phyloP scores from a whole-genome alignment of 2,113 vertebrate species.

The Nannobrachium achirus region DNA sequence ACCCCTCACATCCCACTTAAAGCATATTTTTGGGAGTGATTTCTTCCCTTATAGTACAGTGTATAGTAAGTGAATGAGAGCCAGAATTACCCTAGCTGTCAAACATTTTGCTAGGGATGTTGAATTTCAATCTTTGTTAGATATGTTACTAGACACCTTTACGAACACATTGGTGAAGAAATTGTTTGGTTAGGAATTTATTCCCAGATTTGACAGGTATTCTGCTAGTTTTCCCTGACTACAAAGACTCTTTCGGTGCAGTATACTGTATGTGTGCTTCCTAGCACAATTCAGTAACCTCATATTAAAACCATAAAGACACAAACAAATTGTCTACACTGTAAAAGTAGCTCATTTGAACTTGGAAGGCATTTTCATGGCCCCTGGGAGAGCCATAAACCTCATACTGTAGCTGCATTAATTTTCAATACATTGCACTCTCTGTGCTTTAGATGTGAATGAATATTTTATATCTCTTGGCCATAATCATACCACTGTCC shows the following conservation, averaged over 20 bases:
- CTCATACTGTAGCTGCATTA: conserved; percentile 29
- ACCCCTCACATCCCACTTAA: too few species aligned
- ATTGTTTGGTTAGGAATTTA: too few species aligned
- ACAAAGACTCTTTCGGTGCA: not conserved
- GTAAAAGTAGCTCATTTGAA: conserved; percentile 20
- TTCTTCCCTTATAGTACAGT: too few species aligned
- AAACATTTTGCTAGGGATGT: too few species aligned
- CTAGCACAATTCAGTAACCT: not conserved
- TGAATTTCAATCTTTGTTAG: too few species aligned
- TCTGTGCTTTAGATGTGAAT: conserved; percentile 42
- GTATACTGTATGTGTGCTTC: not conserved
- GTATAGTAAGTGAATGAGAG: too few species aligned
- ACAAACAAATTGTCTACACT: not conserved
- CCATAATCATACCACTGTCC: conserved; percentile 26
- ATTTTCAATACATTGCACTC: conserved; percentile 44
- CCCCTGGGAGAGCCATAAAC: conserved; percentile 29
- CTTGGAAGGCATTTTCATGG: conserved; percentile 1
- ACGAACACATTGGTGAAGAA: too few species aligned
- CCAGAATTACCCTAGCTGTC: too few species aligned
- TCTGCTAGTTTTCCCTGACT: too few species aligned
- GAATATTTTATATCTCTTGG: conserved; percentile 52
- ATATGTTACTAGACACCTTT: too few species aligned
- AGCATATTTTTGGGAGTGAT: too few species aligned
- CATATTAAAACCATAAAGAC: not conserved
- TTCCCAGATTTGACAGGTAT: too few species aligned